phyloP scores from a whole-genome alignment of 2,888 invertebrate species.

The Drosophila niveifrons region DNA sequence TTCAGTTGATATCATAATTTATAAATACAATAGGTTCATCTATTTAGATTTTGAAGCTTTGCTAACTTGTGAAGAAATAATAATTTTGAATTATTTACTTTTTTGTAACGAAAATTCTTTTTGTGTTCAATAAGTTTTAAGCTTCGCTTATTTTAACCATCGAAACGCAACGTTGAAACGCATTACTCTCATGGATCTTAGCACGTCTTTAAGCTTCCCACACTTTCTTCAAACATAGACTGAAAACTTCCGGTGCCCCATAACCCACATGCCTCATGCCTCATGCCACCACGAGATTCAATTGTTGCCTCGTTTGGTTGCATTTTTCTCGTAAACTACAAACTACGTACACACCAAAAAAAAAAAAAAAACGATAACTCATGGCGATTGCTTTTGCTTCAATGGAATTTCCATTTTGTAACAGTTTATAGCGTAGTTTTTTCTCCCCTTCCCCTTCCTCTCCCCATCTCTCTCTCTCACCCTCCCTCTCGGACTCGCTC shows the following conservation, averaged over 20 bases:
- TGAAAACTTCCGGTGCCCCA: constrained; percentile 46
- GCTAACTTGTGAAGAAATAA: no score
- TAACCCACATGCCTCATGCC: background rate
- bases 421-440: constrained; percentile 65
- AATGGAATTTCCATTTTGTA: constrained; percentile 76
- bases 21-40: no score
- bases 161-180: background rate
- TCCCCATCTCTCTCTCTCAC: background rate
- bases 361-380: constrained; percentile 49
- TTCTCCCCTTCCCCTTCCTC: background rate
- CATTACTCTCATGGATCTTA: background rate
- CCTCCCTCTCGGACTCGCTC: background rate
- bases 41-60: no score
- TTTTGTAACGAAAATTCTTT: no score
- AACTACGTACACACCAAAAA: constrained; percentile 2
- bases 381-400: constrained; percentile 67
- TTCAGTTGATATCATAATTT: no score
- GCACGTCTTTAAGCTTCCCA: constrained; percentile 25
- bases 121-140: no score
- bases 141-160: no score
- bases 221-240: constrained; percentile 39
- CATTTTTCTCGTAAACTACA: constrained; percentile 27
- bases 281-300: constrained; percentile 28
- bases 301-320: constrained; percentile 50
- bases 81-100: no score